Base-by-base conservation (phyloP, 1,140 invertebrate species). In the Pomacea maculata region DNA sequence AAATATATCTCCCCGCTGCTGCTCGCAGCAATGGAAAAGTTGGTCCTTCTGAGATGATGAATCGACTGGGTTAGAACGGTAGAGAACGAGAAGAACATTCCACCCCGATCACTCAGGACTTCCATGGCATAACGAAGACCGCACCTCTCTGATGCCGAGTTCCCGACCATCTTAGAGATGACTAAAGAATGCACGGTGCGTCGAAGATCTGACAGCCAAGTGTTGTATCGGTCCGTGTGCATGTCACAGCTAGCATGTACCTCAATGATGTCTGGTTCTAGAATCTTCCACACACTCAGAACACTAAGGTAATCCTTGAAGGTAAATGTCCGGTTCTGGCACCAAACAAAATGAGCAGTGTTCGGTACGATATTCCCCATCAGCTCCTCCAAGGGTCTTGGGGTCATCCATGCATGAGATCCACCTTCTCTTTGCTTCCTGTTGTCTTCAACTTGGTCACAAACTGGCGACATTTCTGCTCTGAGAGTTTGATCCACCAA, bases 211-310 rank as follows among this genome's bases (percentile, higher is more conserved):
- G 75, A 63, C 15, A 86, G 70, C 87, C 87, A 88, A 61, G 76
- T 80, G 64, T 87, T 83, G 63, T 88, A 88, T 54, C 84, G 84
- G 57, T 86, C 85, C 4, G 80, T 45, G 21, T 54, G 75, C 61
- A 71, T 72, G 67, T 54, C n/a, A 52, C 25, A 74, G 12, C 61
- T 67, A 11, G 64, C 67, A 64, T 85, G 83, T 34, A 88, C 82
- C 63, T 86, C 86, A 12, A 88, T 84, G 4, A 79, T 73, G 76
- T 88, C 87, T 2, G 87, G 86, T 82, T 83, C 75, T 73, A 88
- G 74, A 11, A 81, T 68, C 52, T 85, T 85, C 87, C 86, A 88
- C 11, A 76, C 87, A n/a, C 80, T 81, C 57, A 63, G 25, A 7
- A 81, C 75, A 25, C 80, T 81, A 10, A 81, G 25, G n/a, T 81